These are phyloP conservation scores for Regulus satrapa DNA, from an alignment of 2,113 vertebrate species.

Conservation along the genomic window DNA sequence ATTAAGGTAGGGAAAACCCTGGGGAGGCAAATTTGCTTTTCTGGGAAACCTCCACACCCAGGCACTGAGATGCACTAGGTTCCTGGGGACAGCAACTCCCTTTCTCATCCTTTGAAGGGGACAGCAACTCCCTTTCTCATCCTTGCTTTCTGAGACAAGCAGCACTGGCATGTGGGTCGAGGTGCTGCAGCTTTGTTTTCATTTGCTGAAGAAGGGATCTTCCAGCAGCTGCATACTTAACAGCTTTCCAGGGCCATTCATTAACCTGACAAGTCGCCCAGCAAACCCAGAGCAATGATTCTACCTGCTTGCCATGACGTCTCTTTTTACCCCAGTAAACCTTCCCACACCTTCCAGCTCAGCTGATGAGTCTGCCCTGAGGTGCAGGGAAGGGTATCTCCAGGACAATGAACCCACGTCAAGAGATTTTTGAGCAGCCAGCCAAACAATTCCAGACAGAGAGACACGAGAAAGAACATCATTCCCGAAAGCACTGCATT, in stretches of 20 bases:
- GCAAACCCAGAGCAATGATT: not conserved
- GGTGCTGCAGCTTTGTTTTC: not conserved
- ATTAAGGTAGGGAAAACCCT: not conserved
- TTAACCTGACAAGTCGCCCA: not conserved
- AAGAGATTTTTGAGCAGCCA: not conserved
- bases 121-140: not conserved
- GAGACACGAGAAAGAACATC: not conserved
- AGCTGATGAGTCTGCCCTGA: slow-evolving; percentile 14
- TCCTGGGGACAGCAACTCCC: not conserved
- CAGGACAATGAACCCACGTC: not conserved
- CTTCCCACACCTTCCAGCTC: not conserved
- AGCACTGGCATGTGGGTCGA: not conserved
- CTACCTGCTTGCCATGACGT: not conserved
- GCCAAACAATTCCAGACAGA: not conserved
- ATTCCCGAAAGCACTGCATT: not conserved
- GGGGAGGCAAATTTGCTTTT: not conserved
- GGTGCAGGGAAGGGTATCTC: not conserved
- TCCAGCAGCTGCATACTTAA: not conserved
- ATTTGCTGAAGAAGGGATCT: not conserved
- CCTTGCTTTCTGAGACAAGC: not conserved
- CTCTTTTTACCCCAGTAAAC: slow-evolving; percentile 8
- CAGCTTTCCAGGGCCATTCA: not conserved
- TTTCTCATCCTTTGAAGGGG: not conserved
- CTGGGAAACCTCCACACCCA: not conserved
- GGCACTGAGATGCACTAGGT: not conserved